Conservation (phyloP, 2,113 vertebrate species). For the Pterocles orientalis region DNA sequence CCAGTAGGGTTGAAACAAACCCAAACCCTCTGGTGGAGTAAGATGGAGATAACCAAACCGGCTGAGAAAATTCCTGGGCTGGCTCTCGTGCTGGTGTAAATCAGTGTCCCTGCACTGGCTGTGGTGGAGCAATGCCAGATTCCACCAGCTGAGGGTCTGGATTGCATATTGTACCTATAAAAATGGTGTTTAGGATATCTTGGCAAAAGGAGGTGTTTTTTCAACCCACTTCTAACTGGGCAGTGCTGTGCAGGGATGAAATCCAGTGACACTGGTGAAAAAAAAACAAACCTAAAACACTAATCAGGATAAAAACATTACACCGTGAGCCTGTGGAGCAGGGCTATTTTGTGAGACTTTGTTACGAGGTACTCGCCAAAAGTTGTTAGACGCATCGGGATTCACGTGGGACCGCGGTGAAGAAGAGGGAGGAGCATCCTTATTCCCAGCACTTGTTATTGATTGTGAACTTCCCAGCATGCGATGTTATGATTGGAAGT, state of each 20-base stretch:
- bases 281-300: not conserved
- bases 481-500: not conserved
- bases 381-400: not conserved
- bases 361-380: not conserved
- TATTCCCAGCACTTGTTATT: not conserved
- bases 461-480: not conserved
- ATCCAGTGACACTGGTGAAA: not conserved
- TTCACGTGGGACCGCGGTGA: not conserved
- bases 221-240: not conserved
- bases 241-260: conserved; percentile 17
- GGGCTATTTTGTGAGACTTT: not conserved
- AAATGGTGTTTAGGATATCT: conserved; percentile 46
- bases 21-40: not conserved
- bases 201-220: conserved; percentile 41
- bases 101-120: not conserved
- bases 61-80: not conserved
- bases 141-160: conserved; percentile 40
- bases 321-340: not conserved
- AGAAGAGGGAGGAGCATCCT: not conserved
- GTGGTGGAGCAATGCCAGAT: not conserved
- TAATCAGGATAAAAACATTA: not conserved
- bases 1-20: not conserved
- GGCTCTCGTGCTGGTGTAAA: not conserved
- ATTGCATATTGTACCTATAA: not conserved
- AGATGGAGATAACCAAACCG: not conserved